These are phyloP conservation scores for Characodon lateralis DNA, from an alignment of 2,797 vertebrate species.

Conservation along the genomic window DNA sequence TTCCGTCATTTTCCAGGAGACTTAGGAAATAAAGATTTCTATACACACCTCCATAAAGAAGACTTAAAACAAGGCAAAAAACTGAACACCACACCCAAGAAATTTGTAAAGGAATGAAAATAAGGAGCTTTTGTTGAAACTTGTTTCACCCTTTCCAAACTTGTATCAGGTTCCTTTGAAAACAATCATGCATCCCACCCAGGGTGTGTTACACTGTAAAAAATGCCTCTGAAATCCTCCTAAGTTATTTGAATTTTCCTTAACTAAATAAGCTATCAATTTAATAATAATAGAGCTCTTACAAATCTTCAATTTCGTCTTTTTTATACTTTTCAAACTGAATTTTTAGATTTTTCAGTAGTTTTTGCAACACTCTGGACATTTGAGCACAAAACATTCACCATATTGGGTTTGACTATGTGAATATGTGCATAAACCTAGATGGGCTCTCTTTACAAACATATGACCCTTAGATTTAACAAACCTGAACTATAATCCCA, in stretches of 20 bases:
- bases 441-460: not conserved
- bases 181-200: not conserved
- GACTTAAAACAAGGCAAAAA: constrained; percentile 3
- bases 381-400: not conserved
- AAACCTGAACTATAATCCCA: not conserved
- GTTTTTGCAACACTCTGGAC: not conserved
- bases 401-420: not conserved
- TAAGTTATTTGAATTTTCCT: not conserved
- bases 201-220: not conserved
- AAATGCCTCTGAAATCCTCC: not conserved
- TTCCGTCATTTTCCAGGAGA: constrained; percentile 26
- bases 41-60: constrained; percentile 22
- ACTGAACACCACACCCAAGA: not conserved
- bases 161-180: not conserved
- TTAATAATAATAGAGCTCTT: not conserved
- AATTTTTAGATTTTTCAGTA: not conserved
- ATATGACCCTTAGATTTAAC: not conserved
- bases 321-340: not conserved
- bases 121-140: constrained; percentile 7
- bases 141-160: not conserved
- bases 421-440: not conserved
- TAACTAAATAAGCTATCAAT: not conserved
- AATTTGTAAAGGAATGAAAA: not conserved
- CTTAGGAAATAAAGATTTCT: constrained; percentile 31
- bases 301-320: not conserved